Conservation (phyloP, 2,113 vertebrate genomes). For the Mobula birostris region DNA sequence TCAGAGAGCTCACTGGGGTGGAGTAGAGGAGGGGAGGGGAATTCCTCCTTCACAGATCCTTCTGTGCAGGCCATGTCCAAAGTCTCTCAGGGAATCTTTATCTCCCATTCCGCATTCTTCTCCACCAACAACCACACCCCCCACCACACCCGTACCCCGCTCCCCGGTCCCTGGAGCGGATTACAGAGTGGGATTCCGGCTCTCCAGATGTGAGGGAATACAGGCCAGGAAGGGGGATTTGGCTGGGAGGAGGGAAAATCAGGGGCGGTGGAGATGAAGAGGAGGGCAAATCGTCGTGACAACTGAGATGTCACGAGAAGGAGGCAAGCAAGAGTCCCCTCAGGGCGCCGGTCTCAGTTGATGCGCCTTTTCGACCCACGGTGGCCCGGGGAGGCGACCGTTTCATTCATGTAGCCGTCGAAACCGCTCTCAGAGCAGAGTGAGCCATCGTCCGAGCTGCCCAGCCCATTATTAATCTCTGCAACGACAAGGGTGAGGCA, state of each 20-base stretch:
- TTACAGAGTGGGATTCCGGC: background rate
- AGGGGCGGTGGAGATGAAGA: background rate
- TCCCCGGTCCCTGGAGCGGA: too few species aligned
- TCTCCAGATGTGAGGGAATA: too few species aligned
- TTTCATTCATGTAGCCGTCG: constrained; percentile 57
- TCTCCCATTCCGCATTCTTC: background rate
- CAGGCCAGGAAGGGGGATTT: background rate
- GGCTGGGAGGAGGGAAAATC: constrained; percentile 32
- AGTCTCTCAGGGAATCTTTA: background rate
- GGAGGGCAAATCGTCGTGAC: background rate
- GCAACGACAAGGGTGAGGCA: constrained; percentile 10
- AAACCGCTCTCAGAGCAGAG: constrained; percentile 70
- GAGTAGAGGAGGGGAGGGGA: background rate
- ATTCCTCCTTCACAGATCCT: background rate
- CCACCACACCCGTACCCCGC: too few species aligned
- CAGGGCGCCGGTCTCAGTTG: constrained; percentile 40
- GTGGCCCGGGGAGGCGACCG: constrained; percentile 45
- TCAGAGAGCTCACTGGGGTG: background rate
- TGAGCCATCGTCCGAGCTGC: constrained; percentile 72
- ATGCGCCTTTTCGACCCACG: constrained; percentile 47
- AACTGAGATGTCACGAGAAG: background rate
- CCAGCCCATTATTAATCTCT: constrained; percentile 79
- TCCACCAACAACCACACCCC: background rate
- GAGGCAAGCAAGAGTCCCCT: accelerated
- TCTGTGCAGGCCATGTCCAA: background rate